Percentiles rank a stretch among this genome's conserved stretches.
Conservation (phyloP, 2,888 invertebrate genomes). For the Tricholauxania praeusta region DNA sequence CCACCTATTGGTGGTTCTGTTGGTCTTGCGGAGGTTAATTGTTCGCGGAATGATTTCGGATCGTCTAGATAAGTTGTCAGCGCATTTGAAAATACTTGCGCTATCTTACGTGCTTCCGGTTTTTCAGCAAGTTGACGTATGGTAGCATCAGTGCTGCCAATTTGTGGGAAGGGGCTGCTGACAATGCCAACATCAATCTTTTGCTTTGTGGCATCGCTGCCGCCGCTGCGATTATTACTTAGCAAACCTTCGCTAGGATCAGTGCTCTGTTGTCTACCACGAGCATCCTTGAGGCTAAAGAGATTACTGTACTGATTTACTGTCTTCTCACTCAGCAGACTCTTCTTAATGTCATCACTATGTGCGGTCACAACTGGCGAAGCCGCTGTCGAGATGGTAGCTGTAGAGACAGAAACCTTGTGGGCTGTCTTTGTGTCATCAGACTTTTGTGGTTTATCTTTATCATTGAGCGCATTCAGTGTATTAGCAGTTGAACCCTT, state of each 20-base stretch:
- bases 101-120: constrained; percentile 81
- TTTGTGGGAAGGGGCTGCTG: constrained; percentile 56
- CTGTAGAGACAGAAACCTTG: constrained; percentile 38
- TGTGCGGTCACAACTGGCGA: constrained; percentile 60
- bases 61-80: constrained; percentile 85
- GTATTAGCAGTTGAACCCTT: constrained; percentile 60
- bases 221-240: constrained; percentile 22
- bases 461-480: constrained; percentile 9
- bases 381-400: constrained; percentile 54
- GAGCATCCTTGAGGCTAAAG: constrained; percentile 57
- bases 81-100: constrained; percentile 87
- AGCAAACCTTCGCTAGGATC: constrained; percentile 69
- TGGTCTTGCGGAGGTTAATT: constrained; percentile 81
- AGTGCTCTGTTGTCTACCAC: constrained; percentile 50
- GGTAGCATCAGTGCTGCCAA: constrained; percentile 74
- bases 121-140: constrained; percentile 69
- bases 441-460: neutral
- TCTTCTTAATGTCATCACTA: constrained; percentile 71
- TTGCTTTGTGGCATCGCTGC: constrained; percentile 26
- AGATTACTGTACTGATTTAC: constrained; percentile 61
- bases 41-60: constrained; percentile 83
- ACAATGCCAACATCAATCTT: constrained; percentile 7
- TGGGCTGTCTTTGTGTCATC: neutral
- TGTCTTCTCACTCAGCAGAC: constrained; percentile 73
- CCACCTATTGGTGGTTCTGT: constrained; percentile 78